phyloP scores from a whole-genome alignment of 2,888 invertebrate genomes.

The Xylota sylvarum region DNA sequence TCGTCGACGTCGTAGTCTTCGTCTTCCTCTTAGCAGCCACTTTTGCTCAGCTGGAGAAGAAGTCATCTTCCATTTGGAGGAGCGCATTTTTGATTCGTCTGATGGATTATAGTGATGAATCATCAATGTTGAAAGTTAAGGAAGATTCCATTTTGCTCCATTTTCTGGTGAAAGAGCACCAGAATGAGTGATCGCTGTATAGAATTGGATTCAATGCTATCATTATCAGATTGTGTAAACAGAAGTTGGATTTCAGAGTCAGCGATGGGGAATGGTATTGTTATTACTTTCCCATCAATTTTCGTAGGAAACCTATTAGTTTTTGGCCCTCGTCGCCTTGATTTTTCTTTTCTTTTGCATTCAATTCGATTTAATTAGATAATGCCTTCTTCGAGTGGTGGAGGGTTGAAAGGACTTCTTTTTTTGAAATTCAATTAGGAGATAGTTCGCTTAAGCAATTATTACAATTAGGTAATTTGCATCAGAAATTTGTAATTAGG shows the following conservation, averaged over 20 bases:
- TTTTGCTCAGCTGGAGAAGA: conserved; percentile 15
- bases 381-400: not conserved
- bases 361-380: conserved; percentile 28
- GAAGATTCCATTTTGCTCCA: conserved; percentile 36
- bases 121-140: conserved; percentile 72
- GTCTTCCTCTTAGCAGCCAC: conserved; percentile 31
- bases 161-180: conserved; percentile 7
- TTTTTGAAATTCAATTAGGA: conserved; percentile 29
- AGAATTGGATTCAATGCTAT: conserved; percentile 65
- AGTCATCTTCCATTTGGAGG: conserved; percentile 34
- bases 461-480: conserved; percentile 25
- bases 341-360: not conserved
- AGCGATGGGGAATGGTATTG: conserved; percentile 18
- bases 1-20: not conserved
- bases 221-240: conserved; percentile 69
- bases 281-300: conserved; percentile 44
- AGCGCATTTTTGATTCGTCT: conserved; percentile 73
- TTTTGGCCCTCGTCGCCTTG: not conserved
- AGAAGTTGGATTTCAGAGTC: conserved; percentile 37
- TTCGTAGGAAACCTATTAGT: conserved; percentile 11
- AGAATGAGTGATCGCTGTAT: conserved; percentile 62
- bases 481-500: conserved; percentile 13
- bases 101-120: conserved; percentile 77
- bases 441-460: conserved; percentile 15
- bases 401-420: not conserved